phyloP scores from a whole-genome alignment of 2,113 vertebrate species.

The Benitochromis conjunctus region DNA sequence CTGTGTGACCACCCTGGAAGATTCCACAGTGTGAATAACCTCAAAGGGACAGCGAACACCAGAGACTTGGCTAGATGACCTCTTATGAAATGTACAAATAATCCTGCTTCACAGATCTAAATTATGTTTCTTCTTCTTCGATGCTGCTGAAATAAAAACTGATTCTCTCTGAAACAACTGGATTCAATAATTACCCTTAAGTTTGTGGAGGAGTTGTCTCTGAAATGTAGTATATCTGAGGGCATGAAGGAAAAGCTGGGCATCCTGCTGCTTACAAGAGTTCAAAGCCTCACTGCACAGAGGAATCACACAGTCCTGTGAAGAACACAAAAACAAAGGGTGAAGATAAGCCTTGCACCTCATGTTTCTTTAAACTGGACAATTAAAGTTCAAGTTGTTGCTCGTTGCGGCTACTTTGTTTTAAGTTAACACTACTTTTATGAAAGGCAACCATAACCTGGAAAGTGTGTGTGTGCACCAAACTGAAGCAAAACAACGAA shows the following conservation, averaged over 20 bases:
- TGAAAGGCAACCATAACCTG: background rate
- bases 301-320: slow-evolving; percentile 89
- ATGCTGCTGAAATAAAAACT: background rate
- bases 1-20: no score
- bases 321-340: background rate
- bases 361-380: background rate
- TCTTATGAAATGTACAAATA: no score
- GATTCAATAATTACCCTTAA: slow-evolving; percentile 77
- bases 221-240: slow-evolving; percentile 91
- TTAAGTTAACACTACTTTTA: background rate
- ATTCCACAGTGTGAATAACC: no score
- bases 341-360: background rate
- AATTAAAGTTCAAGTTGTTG: background rate
- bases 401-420: background rate
- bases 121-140: background rate
- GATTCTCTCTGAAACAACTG: background rate
- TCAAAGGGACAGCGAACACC: no score
- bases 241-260: slow-evolving; percentile 92
- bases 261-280: slow-evolving; percentile 94
- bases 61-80: no score
- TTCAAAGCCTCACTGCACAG: slow-evolving; percentile 89
- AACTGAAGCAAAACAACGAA: background rate
- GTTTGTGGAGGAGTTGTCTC: slow-evolving; percentile 81
- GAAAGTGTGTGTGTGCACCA: background rate
- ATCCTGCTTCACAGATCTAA: no score